These are phyloP conservation scores for Mactra quadrangularis DNA, from an alignment of 1,140 invertebrate species.

Conservation along the genomic window DNA sequence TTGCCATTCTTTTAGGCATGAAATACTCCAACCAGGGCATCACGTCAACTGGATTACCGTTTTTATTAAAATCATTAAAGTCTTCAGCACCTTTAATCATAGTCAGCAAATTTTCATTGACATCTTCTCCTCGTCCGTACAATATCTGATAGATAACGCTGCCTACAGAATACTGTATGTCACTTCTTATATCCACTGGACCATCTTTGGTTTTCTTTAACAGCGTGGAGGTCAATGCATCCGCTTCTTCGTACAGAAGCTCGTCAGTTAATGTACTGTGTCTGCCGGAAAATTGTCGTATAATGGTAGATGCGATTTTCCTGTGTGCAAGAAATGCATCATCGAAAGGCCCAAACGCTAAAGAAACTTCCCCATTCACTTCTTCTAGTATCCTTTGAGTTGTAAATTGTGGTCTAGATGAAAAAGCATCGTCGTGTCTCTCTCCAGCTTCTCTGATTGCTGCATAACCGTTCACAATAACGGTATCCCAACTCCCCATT, in stretches of 20 bases:
- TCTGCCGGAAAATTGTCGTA: not conserved
- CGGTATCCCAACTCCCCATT: slow-evolving; percentile 42
- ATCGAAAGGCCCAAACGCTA: slow-evolving; percentile 18
- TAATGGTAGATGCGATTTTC: not conserved
- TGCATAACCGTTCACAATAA: slow-evolving; percentile 31
- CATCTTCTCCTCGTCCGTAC: not conserved
- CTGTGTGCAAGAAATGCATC: not conserved
- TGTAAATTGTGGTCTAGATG: slow-evolving; percentile 5
- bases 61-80: slow-evolving; percentile 11
- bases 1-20: not conserved
- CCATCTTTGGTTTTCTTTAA: not conserved
- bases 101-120: not conserved
- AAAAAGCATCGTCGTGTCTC: slow-evolving; percentile 1
- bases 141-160: slow-evolving; percentile 1
- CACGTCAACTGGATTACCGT: not conserved
- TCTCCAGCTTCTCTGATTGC: slow-evolving; percentile 8
- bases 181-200: not conserved
- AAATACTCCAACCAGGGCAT: slow-evolving; percentile 9
- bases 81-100: not conserved
- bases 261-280: not conserved
- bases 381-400: not conserved
- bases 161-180: slow-evolving; percentile 4
- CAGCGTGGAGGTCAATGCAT: not conserved
- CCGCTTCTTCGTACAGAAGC: not conserved
- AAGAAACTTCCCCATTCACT: not conserved